These are phyloP conservation scores for Girardinichthys multiradiatus DNA, from an alignment of 2,113 vertebrate genomes.

Conservation along the genomic window DNA sequence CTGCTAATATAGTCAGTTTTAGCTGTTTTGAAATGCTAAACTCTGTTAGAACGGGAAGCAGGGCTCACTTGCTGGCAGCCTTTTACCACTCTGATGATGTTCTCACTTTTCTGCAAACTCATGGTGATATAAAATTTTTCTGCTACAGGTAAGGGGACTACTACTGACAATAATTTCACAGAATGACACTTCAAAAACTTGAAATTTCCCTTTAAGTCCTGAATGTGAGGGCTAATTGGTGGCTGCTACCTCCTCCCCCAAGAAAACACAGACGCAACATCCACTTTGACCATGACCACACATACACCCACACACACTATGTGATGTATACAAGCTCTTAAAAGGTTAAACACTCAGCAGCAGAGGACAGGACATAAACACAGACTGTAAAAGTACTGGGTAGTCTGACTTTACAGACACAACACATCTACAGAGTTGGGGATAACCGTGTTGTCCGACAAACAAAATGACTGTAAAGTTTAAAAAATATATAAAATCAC, in stretches of 20 bases:
- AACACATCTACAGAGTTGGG: conserved; percentile 53
- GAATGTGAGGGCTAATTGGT: conserved; percentile 25
- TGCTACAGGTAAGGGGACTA: neutral
- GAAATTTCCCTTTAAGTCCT: neutral
- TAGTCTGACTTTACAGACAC: conserved; percentile 45
- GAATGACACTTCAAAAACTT: neutral
- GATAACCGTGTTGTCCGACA: conserved; percentile 46
- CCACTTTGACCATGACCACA: conserved; percentile 44
- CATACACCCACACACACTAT: conserved; percentile 33
- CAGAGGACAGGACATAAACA: conserved; percentile 48
- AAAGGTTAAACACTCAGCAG: conserved; percentile 63
- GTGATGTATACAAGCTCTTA: conserved; percentile 74
- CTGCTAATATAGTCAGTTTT: too few species aligned
- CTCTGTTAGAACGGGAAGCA: too few species aligned
- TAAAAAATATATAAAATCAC: neutral
- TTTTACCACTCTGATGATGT: neutral
- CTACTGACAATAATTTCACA: neutral
- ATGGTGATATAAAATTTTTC: neutral
- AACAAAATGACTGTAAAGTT: conserved; percentile 28
- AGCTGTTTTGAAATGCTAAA: neutral
- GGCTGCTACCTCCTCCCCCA: neutral
- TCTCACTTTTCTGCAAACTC: neutral
- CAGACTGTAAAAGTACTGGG: conserved; percentile 54
- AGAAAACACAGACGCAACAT: conserved; percentile 38
- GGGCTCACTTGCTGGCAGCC: too few species aligned